Evolutionary conservation across 1,140 invertebrate genomes (phyloP), one percentile per base, ranked within the genome.

Genomic region (Chymomyza costata): DNA sequence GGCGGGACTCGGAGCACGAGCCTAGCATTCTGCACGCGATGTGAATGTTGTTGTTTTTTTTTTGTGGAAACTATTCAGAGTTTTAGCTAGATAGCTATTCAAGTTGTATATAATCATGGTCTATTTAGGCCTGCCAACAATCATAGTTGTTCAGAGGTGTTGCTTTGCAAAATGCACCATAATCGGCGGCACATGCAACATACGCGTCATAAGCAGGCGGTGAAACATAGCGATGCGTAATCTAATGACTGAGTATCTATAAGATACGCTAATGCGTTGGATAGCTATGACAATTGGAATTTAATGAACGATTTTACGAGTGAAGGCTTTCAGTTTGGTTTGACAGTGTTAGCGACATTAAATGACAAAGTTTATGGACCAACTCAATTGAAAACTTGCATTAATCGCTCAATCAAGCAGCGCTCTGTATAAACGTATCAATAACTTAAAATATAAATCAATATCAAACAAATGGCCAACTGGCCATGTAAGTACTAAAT

Each of bases 361-460:
- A 45, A 66, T 76, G 71, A 76, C 71, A 78, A 78, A 71, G 35
- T 76, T 76, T 76, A 52, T 25, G 51, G 65, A 46, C 52, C 51
- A 17, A 38, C 30, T 35, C 41, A 15, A 25, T 8, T 32, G 34
- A 40, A 47, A 14, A 44, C 44, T n/a, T 37, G 60, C 54, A 35
- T 50, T 52, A 73, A 71, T 59, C 62, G 59, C 68, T 71, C 54
- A 70, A 71, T 76, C 71, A 60, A 38, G 17, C 39, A 41, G 35
- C 19, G 58, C 57, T 49, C 48, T 30, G 57, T 61, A 54, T 50
- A 71, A 65, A 78, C 56, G 55, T 53, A 70, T 76, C 65, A 71
- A 69, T 39, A 58, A 50, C 66, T 70, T 65, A 60, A 71, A 80
- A 78, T 78, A 78, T 78, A 78, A 78, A 78, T 78, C 71, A 78